Conservation (phyloP, 2,113 vertebrate genomes). For the Crypturellus undulatus region DNA sequence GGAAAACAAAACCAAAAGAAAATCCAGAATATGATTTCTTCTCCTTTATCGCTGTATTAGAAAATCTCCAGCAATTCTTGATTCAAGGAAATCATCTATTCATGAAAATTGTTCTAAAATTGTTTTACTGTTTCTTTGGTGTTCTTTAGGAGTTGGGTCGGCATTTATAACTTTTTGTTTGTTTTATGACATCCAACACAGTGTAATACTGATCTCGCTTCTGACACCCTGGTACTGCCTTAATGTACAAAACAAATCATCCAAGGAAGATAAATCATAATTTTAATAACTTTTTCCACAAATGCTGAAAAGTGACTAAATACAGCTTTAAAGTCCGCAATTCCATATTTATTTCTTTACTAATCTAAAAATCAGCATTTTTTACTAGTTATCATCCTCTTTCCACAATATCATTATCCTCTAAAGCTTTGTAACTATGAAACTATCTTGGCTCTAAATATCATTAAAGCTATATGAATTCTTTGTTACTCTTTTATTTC, state of each 20-base stretch:
- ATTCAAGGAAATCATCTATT: neutral
- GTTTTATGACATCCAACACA: neutral
- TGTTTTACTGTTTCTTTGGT: neutral
- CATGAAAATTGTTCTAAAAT: neutral
- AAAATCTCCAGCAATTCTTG: neutral
- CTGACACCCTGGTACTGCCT: neutral
- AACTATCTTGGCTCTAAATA: neutral
- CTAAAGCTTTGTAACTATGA: neutral
- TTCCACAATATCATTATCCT: neutral
- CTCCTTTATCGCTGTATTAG: neutral
- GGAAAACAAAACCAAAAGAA: neutral
- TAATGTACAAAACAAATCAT: conserved; percentile 4
- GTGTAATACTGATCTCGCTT: neutral
- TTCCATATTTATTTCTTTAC: neutral
- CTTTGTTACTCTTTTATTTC: neutral
- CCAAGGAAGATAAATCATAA: neutral
- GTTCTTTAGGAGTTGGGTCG: neutral
- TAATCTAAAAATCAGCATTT: neutral
- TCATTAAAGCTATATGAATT: neutral
- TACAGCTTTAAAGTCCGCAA: neutral
- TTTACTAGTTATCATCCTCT: neutral
- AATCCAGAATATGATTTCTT: neutral
- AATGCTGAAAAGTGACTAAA: neutral
- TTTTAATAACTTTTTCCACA: neutral
- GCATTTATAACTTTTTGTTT: neutral